Evolutionary conservation across 2,888 invertebrate species (phyloP).

Genomic region (Pinctada fucata): DNA sequence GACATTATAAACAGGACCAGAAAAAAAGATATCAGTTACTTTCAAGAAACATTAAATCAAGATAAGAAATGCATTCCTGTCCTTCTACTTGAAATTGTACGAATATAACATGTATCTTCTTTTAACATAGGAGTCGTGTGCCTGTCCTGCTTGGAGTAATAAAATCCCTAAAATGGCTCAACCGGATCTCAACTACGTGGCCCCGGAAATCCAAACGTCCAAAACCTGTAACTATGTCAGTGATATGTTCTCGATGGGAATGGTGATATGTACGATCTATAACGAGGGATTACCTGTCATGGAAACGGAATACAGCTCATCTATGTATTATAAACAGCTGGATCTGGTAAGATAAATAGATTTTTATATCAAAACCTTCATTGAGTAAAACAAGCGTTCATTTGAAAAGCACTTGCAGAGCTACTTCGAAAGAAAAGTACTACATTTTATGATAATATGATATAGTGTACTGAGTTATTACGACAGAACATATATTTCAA

Average conservation of each 20-base stretch:
- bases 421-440: no score
- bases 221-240: slow-evolving; percentile 84
- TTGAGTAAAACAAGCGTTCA: no score
- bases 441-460: no score
- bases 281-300: slow-evolving; percentile 93
- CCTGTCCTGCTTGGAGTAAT: slow-evolving; percentile 92
- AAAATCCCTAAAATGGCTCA: slow-evolving; percentile 94
- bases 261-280: slow-evolving; percentile 94
- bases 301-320: slow-evolving; percentile 92
- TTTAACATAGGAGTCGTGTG: slow-evolving; percentile 83
- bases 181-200: slow-evolving; percentile 94
- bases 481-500: no score
- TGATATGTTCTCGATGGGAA: slow-evolving; percentile 97
- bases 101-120: not conserved
- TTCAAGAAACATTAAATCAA: no score
- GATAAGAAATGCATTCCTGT: no score
- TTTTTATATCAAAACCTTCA: not conserved
- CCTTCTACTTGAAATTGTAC: no score
- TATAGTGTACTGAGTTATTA: no score
- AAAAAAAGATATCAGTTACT: no score
- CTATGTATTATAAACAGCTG: slow-evolving; percentile 92
- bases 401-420: no score
- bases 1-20: no score
- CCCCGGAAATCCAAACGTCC: slow-evolving; percentile 93
- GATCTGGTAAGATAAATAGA: slow-evolving; percentile 84